Evolutionary conservation across 2,113 vertebrate species (phyloP).

Genomic region (Nymphicus hollandicus): DNA sequence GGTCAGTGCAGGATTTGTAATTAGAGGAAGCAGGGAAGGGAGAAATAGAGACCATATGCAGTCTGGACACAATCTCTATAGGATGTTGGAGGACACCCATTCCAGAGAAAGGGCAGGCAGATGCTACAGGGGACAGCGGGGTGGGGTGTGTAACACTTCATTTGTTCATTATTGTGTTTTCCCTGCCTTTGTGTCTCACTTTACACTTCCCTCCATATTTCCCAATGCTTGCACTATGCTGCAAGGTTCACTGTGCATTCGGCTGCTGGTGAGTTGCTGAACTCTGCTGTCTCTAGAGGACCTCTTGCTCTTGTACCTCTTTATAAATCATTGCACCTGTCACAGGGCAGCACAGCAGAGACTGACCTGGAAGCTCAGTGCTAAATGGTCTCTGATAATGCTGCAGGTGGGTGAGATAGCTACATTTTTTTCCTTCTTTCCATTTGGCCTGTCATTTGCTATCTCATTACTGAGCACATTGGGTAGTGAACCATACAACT

Average conservation of each 20-base stretch:
- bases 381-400: background rate
- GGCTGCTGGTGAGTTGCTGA: background rate
- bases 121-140: background rate
- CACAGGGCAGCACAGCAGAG: background rate
- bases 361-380: accelerated
- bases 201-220: background rate
- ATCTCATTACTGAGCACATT: background rate
- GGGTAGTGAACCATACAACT: background rate
- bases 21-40: background rate
- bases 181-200: background rate
- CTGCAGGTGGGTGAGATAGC: background rate
- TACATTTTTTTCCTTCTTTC: background rate
- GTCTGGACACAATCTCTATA: background rate
- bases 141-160: background rate
- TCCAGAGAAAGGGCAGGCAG: background rate
- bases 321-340: accelerated
- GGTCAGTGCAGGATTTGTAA: background rate
- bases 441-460: background rate
- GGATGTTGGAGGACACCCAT: background rate
- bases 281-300: background rate
- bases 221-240: background rate
- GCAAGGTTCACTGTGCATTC: background rate
- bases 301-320: background rate
- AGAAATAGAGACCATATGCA: background rate
- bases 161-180: background rate